Evolutionary conservation across 2,888 invertebrate genomes (phyloP).

Genomic region (Dryocosmus kuriphilus): DNA sequence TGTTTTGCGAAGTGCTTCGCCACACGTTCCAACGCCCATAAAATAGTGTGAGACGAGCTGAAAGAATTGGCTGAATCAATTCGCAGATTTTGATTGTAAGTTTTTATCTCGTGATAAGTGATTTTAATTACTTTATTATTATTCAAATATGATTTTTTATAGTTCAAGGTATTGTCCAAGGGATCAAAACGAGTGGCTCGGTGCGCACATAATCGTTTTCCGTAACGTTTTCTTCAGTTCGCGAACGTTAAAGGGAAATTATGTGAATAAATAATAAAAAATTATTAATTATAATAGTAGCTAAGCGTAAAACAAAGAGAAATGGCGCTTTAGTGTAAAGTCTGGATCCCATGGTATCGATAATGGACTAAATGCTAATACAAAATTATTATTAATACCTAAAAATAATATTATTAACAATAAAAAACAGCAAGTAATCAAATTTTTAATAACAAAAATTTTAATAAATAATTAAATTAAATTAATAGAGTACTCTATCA

Average conservation of each 20-base stretch:
- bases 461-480: constrained; percentile 42
- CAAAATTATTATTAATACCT: background rate
- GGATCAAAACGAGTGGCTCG: constrained; percentile 70
- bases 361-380: constrained; percentile 11
- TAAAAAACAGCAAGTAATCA: background rate
- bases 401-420: constrained; percentile 2
- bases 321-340: constrained; percentile 32
- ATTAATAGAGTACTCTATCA: constrained; percentile 46
- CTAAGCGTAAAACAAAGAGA: constrained; percentile 31
- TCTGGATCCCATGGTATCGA: constrained; percentile 34
- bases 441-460: background rate
- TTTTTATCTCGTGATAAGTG: background rate
- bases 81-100: background rate
- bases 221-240: constrained; percentile 8
- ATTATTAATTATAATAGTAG: constrained; percentile 10
- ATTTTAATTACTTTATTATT: background rate
- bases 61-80: background rate
- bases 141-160: constrained; percentile 26
- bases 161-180: constrained; percentile 41
- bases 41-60: background rate
- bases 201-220: constrained; percentile 75
- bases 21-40: too few species aligned
- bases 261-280: background rate
- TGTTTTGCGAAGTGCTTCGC: too few species aligned
- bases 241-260: background rate